Conservation (phyloP, 1,140 invertebrate genomes). For the Akabosia matsudoensis region DNA sequence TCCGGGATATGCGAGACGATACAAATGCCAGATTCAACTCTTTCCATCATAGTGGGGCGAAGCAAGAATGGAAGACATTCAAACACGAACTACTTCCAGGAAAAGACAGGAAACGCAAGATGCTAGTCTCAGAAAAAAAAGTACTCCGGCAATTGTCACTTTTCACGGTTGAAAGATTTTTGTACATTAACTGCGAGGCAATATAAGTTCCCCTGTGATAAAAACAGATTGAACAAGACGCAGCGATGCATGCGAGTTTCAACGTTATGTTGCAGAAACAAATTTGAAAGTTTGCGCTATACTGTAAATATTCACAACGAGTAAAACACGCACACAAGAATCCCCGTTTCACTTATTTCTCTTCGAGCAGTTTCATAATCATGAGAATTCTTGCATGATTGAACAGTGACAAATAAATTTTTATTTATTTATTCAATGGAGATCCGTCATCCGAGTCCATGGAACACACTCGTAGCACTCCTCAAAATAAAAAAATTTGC, state of each 20-base stretch:
- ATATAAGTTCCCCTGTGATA: neutral
- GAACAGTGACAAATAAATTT: neutral
- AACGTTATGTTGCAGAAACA: too few species aligned
- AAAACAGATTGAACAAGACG: neutral
- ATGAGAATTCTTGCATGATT: neutral
- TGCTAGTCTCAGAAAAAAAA: neutral
- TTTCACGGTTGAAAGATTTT: neutral
- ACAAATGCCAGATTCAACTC: neutral
- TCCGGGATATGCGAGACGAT: neutral
- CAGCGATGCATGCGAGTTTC: neutral
- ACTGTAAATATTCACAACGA: too few species aligned
- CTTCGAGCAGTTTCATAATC: neutral
- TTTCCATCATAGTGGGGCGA: constrained; percentile 13
- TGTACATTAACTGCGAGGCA: neutral
- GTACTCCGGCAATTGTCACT: neutral
- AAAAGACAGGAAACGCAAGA: neutral
- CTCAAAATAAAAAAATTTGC: neutral
- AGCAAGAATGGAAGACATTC: neutral
- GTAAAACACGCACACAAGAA: neutral
- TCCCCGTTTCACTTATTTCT: neutral
- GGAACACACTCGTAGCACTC: neutral
- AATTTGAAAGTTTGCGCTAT: too few species aligned
- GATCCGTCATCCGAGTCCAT: neutral
- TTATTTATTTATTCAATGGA: neutral
- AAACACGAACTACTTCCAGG: neutral